These are phyloP conservation scores for Macrotus californicus DNA, from an alignment of 2,113 vertebrate species.

Conservation along the genomic window DNA sequence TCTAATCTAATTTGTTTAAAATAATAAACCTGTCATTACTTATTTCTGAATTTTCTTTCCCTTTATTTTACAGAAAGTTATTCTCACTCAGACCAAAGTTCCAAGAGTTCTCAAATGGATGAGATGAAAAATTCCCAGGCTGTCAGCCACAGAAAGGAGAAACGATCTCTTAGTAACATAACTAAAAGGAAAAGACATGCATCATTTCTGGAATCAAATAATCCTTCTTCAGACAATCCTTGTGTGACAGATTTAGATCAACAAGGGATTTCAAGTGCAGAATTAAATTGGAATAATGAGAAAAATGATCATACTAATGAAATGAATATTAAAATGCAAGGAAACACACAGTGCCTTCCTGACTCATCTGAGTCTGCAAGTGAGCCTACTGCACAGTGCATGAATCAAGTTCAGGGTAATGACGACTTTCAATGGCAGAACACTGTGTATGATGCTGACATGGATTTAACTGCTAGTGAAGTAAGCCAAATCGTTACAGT, in stretches of 20 bases:
- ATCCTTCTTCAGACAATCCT: background rate
- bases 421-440: conserved; percentile 69
- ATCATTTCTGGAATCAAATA: background rate
- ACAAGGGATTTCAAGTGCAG: conserved; percentile 11
- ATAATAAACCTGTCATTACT: background rate
- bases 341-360: background rate
- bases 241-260: conserved; percentile 37
- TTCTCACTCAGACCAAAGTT: conserved; percentile 28
- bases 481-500: conserved; percentile 74
- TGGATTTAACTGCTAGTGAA: conserved; percentile 80
- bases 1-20: conserved; percentile 29
- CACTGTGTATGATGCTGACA: conserved; percentile 80
- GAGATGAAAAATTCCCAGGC: background rate
- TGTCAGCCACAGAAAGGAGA: conserved; percentile 19
- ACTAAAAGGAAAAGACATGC: conserved; percentile 70
- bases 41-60: conserved; percentile 59
- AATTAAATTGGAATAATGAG: background rate
- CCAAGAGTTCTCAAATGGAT: background rate
- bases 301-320: background rate
- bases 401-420: background rate
- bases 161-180: conserved; percentile 26
- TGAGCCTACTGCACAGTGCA: background rate
- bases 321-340: background rate
- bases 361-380: conserved; percentile 19
- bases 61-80: conserved; percentile 72